Evolutionary conservation across 1,140 invertebrate genomes (phyloP).

Genomic region (Zaprionus capensis): DNA sequence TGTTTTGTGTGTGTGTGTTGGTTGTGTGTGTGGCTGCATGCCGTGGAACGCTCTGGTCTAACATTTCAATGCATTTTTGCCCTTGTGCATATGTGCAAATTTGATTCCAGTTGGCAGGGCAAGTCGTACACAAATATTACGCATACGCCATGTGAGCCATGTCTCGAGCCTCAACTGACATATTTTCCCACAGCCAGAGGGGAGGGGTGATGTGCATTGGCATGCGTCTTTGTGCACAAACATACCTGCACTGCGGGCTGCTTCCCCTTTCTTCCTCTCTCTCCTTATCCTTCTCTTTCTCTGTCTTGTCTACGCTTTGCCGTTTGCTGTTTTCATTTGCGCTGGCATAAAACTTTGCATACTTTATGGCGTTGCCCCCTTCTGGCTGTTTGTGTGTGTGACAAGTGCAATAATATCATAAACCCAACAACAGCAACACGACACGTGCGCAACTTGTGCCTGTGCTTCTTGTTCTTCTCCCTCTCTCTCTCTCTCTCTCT

Average conservation of each 20-base stretch:
- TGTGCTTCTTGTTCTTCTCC: slow-evolving; percentile 40
- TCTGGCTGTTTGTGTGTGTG: slow-evolving; percentile 20
- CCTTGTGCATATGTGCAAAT: slow-evolving; percentile 69
- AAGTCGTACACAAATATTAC: slow-evolving; percentile 59
- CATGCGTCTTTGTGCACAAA: slow-evolving; percentile 59
- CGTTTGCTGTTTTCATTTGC: slow-evolving; percentile 74
- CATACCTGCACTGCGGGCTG: slow-evolving; percentile 50
- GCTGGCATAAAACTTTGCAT: slow-evolving; percentile 79
- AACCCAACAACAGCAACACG: slow-evolving; percentile 54
- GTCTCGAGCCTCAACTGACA: slow-evolving; percentile 62
- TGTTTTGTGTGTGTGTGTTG: neutral
- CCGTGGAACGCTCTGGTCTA: slow-evolving; percentile 59
- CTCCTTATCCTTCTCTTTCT: neutral
- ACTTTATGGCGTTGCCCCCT: slow-evolving; percentile 63
- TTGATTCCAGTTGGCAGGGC: slow-evolving; percentile 67
- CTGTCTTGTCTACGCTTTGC: slow-evolving; percentile 3
- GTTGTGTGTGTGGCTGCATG: slow-evolving; percentile 46
- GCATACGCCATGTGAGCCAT: slow-evolving; percentile 56
- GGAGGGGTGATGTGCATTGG: slow-evolving; percentile 38
- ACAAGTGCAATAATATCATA: slow-evolving; percentile 82
- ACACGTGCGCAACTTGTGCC: slow-evolving; percentile 42
- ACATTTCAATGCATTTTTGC: slow-evolving; percentile 76
- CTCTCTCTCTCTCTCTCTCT: slow-evolving; percentile 26
- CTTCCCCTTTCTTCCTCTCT: neutral
- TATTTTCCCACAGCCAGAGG: slow-evolving; percentile 54